A percentile compares a stretch with the other conserved stretches of the same genome.
phyloP scores from a whole-genome alignment of 1,140 invertebrate genomes.

The Tetramorium simillimum region DNA sequence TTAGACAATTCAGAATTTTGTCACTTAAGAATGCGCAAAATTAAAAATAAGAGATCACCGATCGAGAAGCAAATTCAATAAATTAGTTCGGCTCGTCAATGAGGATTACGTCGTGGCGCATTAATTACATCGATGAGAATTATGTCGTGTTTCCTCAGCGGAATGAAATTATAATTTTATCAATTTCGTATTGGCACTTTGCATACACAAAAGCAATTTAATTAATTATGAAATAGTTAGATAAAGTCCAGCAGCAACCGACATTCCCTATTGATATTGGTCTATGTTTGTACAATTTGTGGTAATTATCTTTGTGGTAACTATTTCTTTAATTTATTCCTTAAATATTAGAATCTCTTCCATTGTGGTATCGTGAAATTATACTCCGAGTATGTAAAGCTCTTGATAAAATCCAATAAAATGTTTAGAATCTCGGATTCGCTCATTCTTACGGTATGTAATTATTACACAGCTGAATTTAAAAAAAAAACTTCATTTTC shows the following conservation, averaged over 20 bases:
- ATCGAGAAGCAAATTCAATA: slow-evolving; percentile 40
- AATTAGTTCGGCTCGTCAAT: slow-evolving; percentile 42
- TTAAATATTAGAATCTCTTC: not conserved
- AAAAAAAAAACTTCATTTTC: not conserved
- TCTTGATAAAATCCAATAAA: not conserved
- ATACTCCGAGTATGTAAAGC: not conserved
- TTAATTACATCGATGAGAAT: slow-evolving; percentile 55
- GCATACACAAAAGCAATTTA: not conserved
- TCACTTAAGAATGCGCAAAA: not conserved
- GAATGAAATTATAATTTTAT: slow-evolving; percentile 34
- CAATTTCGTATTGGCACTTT: slow-evolving; percentile 10
- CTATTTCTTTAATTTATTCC: not conserved
- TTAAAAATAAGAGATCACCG: not conserved
- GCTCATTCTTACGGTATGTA: not conserved
- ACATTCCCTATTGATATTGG: not conserved
- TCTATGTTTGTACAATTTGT: not conserved
- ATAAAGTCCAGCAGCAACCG: not conserved
- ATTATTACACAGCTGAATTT: slow-evolving; percentile 5
- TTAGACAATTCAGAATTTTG: slow-evolving; percentile 12
- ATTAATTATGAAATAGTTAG: slow-evolving; percentile 27
- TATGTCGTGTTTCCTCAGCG: slow-evolving; percentile 11
- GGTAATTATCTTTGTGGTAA: not conserved
- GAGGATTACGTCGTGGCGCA: slow-evolving; percentile 40
- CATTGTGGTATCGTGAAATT: not conserved
- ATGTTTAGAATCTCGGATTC: slow-evolving; percentile 3